Percentiles rank a stretch among this genome's conserved stretches.
Conservation (phyloP, 2,113 vertebrate species). For the Zonotrichia leucophrys region DNA sequence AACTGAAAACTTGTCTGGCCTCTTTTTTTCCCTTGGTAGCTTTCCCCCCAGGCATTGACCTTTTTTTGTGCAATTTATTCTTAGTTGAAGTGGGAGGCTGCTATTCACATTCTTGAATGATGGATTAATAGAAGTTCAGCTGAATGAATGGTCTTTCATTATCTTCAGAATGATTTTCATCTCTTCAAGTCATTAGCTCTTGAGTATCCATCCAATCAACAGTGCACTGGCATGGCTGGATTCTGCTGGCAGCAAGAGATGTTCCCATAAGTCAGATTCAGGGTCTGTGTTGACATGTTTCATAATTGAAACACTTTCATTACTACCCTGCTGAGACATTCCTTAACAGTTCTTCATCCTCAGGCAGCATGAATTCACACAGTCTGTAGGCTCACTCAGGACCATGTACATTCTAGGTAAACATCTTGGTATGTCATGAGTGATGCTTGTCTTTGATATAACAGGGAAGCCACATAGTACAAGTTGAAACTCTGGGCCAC, state of each 20-base stretch:
- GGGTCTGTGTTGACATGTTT: neutral
- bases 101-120: neutral
- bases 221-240: neutral
- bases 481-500: neutral
- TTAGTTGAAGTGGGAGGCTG: neutral
- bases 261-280: neutral
- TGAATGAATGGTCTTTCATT: slow-evolving; percentile 17
- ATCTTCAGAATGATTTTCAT: neutral
- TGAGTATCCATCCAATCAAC: neutral
- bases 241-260: neutral
- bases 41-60: neutral
- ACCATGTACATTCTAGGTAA: neutral
- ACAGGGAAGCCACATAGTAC: neutral
- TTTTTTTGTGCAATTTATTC: neutral
- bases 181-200: neutral
- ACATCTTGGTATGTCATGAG: neutral
- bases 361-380: neutral
- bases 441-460: neutral
- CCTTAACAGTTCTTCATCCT: neutral
- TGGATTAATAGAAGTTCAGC: neutral
- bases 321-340: neutral
- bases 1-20: neutral
- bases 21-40: neutral
- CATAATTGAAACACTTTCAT: neutral
- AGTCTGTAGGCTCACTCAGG: neutral